Base-by-base conservation (phyloP, 2,888 invertebrate genomes). In the Parthenolecanium corni region DNA sequence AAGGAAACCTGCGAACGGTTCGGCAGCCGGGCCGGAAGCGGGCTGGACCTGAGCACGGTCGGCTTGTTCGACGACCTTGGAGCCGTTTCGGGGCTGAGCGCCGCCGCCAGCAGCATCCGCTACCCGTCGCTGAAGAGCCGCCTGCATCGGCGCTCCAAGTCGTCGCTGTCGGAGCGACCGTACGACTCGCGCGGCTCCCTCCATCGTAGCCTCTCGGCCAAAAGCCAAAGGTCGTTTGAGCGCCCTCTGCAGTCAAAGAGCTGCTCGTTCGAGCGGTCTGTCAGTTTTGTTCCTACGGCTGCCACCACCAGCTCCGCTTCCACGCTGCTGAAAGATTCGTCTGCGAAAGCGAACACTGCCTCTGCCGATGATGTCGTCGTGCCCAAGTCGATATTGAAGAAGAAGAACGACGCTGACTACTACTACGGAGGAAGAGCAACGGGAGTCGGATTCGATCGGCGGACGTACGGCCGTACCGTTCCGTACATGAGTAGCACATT, bases 1-100 rank as follows among this genome's bases (percentile, higher is more conserved):
- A 87, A 86, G 70, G 84, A 85, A 70, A 84, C 84, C 21, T 82
- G 86, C 70, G 85, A 86, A 68, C 83, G 80, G 67, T 77, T 85
- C 69, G 31, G 31, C 9, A 31, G 31, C 31, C 31, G 31, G 5
- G 31, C 5, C 31, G 31, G 31, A 4, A 9, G 31, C 31, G 31
- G 31, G 74, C 53, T 11, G 78, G 36, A 77, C 77, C 61, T 77
- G 74, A 67, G 74, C 75, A 66, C 70, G 71, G 6, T 73, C 74
- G 0, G 66, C 73, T 20, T 70, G 74, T 4, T 31, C 31, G 31
- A 31, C 31, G 9, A 9, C 31, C 4, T 31, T 9, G 31, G 31
- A 31, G 31, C 31, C 31, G 31, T n/a, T n/a, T n/a, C n/a, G 31
- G 4, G 31, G 31, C 31, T 31, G 31, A 61, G 51, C n/a, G 38